Evolutionary conservation across 2,888 invertebrate genomes (phyloP), one percentile per base, ranked within the genome.

Genomic region (Erebia aethiops): DNA sequence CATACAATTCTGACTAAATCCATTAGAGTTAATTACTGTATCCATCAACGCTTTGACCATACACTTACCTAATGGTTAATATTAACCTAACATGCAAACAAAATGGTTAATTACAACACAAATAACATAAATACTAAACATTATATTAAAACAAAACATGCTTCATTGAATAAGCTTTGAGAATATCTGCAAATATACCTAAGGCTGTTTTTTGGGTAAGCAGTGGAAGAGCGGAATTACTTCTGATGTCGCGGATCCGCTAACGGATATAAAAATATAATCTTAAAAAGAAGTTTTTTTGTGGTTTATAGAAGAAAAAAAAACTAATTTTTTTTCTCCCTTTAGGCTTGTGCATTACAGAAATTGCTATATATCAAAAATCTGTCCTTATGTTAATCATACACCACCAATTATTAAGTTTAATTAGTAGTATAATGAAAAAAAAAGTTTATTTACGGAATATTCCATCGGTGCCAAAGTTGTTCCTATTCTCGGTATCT

Each of bases 371-470:
- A 63, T 51, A 63, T 14, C 26, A 51, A 26, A 51, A 52, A 35
- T 52, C 26, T 4, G 51, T 63, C 16, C 18, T 26, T 13, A 2
- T 54, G 64, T 64, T 64, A 64, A 64, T 41, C n/a, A n/a, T 52
- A 26, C 16, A 64, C 52, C 64, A 54, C 52, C 52, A 35, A 49
- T 35, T 13, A 18, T 63, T 63, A 51, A 51, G 16, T 54, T 54
- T 60, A n/a, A 16, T 13, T 62, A 49, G 18, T 62, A 46, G 18
- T 61, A 21, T 1, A 61, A 62, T 16, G 8, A n/a, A 62, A 14
- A 13, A n/a, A 49, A 72, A 71, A 69, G n/a, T 65, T 62, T 68
- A 77, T 84, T 43, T 86, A 86, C 85, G 73, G 81, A 84, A 84
- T 43, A 78, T 35, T 75, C 79, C 81, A 43, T 77, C 72, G 1